A percentile compares a stretch with the other conserved stretches of the same genome.
Evolutionary conservation across 2,113 vertebrate genomes (phyloP).

Genomic region (Neodontobutis hainanensis): DNA sequence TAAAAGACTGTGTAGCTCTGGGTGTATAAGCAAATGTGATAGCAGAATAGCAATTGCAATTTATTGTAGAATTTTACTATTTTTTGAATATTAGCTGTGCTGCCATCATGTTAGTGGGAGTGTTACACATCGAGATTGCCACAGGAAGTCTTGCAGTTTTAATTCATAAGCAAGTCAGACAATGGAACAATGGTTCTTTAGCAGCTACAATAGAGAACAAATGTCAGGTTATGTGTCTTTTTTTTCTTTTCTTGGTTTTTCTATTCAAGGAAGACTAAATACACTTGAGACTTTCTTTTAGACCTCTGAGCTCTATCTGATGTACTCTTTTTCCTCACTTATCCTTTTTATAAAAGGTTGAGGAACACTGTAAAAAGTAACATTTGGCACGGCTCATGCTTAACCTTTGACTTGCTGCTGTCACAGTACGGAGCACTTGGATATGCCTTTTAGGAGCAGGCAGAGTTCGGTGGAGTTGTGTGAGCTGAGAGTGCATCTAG

Average conservation of each 20-base stretch:
- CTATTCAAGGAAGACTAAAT: conserved; percentile 50
- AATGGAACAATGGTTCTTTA: conserved; percentile 74
- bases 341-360: conserved; percentile 45
- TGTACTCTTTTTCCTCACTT: conserved; percentile 43
- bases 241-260: conserved; percentile 4
- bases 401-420: conserved; percentile 20
- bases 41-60: conserved; percentile 35
- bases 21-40: conserved; percentile 21
- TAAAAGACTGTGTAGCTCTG: conserved; percentile 49
- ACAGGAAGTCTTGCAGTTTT: conserved; percentile 69
- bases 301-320: conserved; percentile 24
- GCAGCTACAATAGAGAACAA: conserved; percentile 63
- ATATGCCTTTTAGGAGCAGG: conserved; percentile 2
- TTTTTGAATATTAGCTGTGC: conserved; percentile 11
- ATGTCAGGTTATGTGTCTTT: conserved; percentile 66
- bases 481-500: conserved; percentile 11
- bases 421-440: too few relatives aligned
- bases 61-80: conserved; percentile 20
- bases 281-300: conserved; percentile 50
- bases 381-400: conserved; percentile 18
- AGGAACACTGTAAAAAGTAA: conserved; percentile 30
- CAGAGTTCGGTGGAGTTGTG: not conserved
- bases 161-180: conserved; percentile 62
- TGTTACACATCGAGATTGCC: conserved; percentile 50
- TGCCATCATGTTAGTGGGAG: conserved; percentile 13